Evolutionary conservation across 2,888 invertebrate genomes (phyloP), one percentile per base, ranked within the genome.

Genomic region (Cataglyphis albicans): DNA sequence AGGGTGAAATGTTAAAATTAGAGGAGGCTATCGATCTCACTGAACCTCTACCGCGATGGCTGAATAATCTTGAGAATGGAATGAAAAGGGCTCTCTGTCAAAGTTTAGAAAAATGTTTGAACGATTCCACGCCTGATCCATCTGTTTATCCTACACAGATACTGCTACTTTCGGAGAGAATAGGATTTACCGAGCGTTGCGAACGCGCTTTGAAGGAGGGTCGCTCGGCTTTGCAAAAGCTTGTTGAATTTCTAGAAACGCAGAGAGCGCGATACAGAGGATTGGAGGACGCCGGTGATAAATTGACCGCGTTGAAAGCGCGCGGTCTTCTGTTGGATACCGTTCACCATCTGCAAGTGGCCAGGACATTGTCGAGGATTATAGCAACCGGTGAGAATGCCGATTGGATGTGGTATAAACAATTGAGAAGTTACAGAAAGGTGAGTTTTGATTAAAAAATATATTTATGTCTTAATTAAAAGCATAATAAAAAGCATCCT

Each of bases 401-500:
- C 0, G 86, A 84, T 4, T 99, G 99, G 99, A 95, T 96, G 70
- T 99, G 99, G 99, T 97, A 98, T 94, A 98, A 98, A 94, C 99
- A 99, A 94, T 96, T 99, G 67, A 96, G 98, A 96, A 92, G 91
- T 74, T 94, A 94, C 55, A 93, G 89, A 85, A 90, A 82, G 7
- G 94, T 93, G 80, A 89, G 86, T 76, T n/a, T 55, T 12, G 18
- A 1, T 55, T 6, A 10, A 35, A 48, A 48, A 57, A 25, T 38
- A 18, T 0, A 21, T 29, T 68, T 0, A 12, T 21, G 1, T 21
- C 35, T 70, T 9, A 15, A 25, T 29, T 29, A 29, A 29, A 29
- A 29, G 25, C 29, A 29, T 57, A 38, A 38, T 38, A 12, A 55
- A 3, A 55, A 72, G 38, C 21, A 57, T 59, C 29, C 38, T 25